A percentile compares a stretch with the other conserved stretches of the same genome.
Conservation (phyloP, 2,113 vertebrate species). For the Lasiurus borealis region DNA sequence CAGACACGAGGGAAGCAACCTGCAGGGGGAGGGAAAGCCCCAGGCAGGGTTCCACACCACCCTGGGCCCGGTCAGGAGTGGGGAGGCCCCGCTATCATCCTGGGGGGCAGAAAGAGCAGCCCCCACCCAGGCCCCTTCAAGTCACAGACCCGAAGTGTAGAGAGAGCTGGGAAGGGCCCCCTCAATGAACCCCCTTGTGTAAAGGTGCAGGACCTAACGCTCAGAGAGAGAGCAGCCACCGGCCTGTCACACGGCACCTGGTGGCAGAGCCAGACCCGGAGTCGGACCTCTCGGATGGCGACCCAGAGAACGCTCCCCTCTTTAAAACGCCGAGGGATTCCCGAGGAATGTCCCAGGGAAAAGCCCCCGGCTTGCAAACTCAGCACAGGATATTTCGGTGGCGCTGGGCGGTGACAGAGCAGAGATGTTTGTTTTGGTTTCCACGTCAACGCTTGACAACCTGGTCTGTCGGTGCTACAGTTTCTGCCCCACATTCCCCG, state of each 20-base stretch:
- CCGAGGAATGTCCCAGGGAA: slow-evolving; percentile 55
- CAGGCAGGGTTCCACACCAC: background rate
- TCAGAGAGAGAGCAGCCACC: background rate
- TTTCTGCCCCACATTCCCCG: slow-evolving; percentile 55
- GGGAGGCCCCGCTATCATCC: background rate
- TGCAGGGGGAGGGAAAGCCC: background rate
- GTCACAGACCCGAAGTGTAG: background rate
- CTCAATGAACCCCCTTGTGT: background rate
- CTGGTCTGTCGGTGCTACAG: background rate
- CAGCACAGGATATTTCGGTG: slow-evolving; percentile 64
- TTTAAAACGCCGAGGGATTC: background rate
- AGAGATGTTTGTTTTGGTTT: slow-evolving; percentile 82
- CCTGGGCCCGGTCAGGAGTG: background rate
- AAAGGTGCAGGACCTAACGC: background rate
- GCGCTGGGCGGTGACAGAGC: slow-evolving; percentile 37
- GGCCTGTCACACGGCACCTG: background rate
- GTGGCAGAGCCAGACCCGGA: background rate
- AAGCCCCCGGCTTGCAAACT: slow-evolving; percentile 63
- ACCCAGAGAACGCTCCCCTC: background rate
- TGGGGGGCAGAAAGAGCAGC: background rate
- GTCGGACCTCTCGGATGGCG: background rate
- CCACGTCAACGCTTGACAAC: slow-evolving; percentile 76
- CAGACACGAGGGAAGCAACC: background rate
- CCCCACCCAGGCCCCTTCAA: background rate
- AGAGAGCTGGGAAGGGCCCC: background rate